Conservation (phyloP, 2,113 vertebrate genomes). For the Ctenomys sociabilis region DNA sequence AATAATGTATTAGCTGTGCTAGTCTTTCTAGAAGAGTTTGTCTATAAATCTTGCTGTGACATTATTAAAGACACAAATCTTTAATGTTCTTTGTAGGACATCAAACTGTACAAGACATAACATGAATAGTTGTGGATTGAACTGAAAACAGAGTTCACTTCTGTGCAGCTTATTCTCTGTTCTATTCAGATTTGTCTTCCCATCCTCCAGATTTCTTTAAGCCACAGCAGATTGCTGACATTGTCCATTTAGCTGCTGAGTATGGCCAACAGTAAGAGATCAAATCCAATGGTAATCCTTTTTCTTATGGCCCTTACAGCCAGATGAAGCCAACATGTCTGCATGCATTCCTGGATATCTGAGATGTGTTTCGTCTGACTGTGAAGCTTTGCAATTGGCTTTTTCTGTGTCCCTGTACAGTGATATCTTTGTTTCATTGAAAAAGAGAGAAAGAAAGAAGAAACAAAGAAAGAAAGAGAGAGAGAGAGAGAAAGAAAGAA, state of each 20-base stretch:
- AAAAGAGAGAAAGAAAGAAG: not conserved
- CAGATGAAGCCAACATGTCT: not conserved
- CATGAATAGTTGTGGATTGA: not conserved
- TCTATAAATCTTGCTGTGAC: not conserved
- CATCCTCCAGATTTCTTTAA: not conserved
- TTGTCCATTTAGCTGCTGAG: not conserved
- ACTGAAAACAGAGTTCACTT: not conserved
- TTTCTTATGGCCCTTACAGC: not conserved
- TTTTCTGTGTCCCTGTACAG: not conserved
- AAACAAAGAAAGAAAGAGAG: not conserved
- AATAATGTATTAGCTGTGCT: not conserved
- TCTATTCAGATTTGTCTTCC: not conserved
- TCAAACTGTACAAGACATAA: not conserved
- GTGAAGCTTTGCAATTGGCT: not conserved
- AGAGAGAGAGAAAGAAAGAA: not conserved
- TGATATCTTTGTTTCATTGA: not conserved
- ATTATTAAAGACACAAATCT: not conserved
- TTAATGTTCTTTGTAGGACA: not conserved
- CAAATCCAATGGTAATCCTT: not conserved
- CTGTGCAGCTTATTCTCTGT: not conserved
- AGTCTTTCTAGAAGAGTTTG: not conserved
- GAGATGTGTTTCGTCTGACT: accelerated
- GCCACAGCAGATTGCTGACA: not conserved
- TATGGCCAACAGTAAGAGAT: not conserved
- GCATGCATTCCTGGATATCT: not conserved